Conservation (phyloP, 2,888 invertebrate species). For the Calameuta filiformis region DNA sequence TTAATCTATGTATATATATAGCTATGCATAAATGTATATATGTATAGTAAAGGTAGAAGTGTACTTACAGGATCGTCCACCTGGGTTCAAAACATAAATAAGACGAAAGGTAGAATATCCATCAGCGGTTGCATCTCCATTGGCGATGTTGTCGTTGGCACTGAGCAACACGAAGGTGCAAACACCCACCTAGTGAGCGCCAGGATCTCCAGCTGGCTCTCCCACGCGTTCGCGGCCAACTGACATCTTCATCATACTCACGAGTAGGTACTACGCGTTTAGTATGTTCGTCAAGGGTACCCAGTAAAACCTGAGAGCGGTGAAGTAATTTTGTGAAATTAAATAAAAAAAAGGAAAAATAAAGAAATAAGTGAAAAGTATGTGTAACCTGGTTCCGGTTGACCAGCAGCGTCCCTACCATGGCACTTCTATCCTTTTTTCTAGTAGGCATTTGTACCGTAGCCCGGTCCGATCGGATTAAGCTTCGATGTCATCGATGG, state of each 20-base stretch:
- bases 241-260: conserved; percentile 59
- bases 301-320: neutral
- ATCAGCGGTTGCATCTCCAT: neutral
- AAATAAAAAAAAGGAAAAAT: neutral
- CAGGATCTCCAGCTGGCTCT: conserved; percentile 52
- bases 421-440: neutral
- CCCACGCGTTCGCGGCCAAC: conserved; percentile 54
- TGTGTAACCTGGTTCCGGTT: neutral
- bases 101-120: neutral
- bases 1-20: no score
- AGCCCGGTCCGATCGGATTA: conserved; percentile 28
- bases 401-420: neutral
- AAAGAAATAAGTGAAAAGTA: neutral
- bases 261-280: conserved; percentile 17
- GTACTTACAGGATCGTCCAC: neutral
- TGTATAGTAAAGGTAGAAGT: neutral
- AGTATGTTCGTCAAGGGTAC: neutral
- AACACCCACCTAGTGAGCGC: conserved; percentile 51
- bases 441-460: neutral
- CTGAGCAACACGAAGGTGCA: conserved; percentile 38
- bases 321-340: neutral
- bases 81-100: neutral
- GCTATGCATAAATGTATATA: conserved; percentile 1
- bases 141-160: neutral
- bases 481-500: conserved; percentile 42